These are phyloP conservation scores for Hydra vulgaris DNA, from an alignment of 30 jellyfish, hydroid and myxozoan genomes.

Conservation along the genomic window DNA sequence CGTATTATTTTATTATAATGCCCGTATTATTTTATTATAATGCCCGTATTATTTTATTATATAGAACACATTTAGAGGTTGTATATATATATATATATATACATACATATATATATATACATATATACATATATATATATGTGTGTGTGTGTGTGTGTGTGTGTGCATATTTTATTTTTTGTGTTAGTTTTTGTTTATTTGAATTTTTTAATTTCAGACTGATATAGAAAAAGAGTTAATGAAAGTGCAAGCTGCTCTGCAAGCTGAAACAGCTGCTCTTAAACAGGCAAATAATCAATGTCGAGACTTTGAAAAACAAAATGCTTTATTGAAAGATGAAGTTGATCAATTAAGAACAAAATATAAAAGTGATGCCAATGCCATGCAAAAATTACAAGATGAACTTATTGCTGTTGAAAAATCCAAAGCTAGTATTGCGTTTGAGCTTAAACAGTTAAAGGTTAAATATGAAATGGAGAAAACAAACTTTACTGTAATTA, in stretches of 20 bases:
- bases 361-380: conserved; percentile 73
- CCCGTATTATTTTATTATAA: no score
- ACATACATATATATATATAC: no score
- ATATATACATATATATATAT: no score
- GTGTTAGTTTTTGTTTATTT: neutral
- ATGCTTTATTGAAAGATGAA: conserved; percentile 69
- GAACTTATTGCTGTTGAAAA: conserved; percentile 76
- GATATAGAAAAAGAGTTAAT: conserved; percentile 65
- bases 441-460: conserved; percentile 69
- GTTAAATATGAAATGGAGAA: conserved; percentile 60
- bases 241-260: conserved; percentile 82
- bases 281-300: conserved; percentile 89
- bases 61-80: no score
- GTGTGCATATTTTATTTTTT: neutral
- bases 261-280: conserved; percentile 83
- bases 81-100: no score
- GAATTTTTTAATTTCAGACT: conserved; percentile 2
- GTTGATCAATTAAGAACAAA: conserved; percentile 65
- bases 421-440: conserved; percentile 64
- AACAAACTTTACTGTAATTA: conserved; percentile 55
- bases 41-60: no score
- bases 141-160: no score
- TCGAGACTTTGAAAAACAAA: conserved; percentile 78
- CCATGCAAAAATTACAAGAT: conserved; percentile 88
- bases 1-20: no score